Percentiles rank a stretch among this genome's conserved stretches.
Conservation (phyloP, 2,113 vertebrate genomes). For the Mugil cephalus region DNA sequence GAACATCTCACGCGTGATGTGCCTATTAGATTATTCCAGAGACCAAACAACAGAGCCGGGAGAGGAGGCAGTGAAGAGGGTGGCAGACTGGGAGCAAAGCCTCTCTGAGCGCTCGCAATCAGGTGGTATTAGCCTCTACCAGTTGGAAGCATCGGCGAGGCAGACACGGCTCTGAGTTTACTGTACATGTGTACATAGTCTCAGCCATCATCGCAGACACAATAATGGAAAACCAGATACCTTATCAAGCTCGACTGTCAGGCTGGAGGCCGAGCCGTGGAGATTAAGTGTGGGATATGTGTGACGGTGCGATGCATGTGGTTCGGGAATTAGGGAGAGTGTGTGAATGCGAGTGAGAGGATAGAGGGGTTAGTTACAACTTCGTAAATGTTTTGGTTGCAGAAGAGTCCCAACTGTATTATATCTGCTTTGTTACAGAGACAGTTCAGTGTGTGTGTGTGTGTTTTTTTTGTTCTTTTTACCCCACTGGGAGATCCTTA, state of each 20-base stretch:
- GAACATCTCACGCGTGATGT: constrained; percentile 68
- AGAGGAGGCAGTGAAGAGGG: constrained; percentile 53
- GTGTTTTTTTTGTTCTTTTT: constrained; percentile 46
- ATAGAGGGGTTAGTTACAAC: constrained; percentile 46
- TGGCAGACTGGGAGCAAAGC: constrained; percentile 67
- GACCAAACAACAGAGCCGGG: constrained; percentile 63
- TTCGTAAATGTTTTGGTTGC: constrained; percentile 49
- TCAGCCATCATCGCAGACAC: constrained; percentile 74
- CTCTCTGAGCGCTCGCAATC: constrained; percentile 72
- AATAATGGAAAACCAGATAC: constrained; percentile 78
- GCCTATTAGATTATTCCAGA: constrained; percentile 79
- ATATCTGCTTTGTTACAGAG: constrained; percentile 58
- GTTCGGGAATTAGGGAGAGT: constrained; percentile 35
- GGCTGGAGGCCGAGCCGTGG: constrained; percentile 51
- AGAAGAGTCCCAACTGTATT: constrained; percentile 54
- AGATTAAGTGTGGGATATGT: constrained; percentile 74
- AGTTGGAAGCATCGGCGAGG: constrained; percentile 64
- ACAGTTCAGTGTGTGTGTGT: constrained; percentile 19
- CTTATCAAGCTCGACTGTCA: constrained; percentile 81
- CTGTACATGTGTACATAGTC: constrained; percentile 74
- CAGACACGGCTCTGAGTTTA: constrained; percentile 62
- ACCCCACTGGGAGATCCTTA: constrained; percentile 58
- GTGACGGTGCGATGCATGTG: constrained; percentile 59
- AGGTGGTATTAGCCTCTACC: constrained; percentile 72
- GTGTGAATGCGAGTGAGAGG: constrained; percentile 20